phyloP scores from a whole-genome alignment of 2,113 vertebrate species.

The Trichechus manatus region DNA sequence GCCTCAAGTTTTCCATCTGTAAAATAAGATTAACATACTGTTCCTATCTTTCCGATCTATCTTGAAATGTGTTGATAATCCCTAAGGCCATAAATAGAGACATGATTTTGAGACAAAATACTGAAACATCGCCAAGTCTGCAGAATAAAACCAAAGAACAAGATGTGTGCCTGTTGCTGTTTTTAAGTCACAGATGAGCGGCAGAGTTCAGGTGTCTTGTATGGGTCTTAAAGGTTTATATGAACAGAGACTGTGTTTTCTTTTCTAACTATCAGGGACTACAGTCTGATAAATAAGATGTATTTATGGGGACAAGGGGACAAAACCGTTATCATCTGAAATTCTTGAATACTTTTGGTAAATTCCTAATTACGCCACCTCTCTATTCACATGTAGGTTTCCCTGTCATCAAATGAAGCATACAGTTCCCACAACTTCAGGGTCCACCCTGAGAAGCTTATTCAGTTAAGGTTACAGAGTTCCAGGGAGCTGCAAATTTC shows the following conservation, averaged over 20 bases:
- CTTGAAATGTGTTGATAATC: neutral
- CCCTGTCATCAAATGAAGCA: neutral
- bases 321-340: neutral
- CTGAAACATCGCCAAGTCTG: neutral
- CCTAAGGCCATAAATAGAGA: neutral
- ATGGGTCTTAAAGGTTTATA: neutral
- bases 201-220: neutral
- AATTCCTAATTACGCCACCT: fast-evolving
- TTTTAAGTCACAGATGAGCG: neutral
- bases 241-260: neutral
- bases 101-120: neutral
- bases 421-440: neutral
- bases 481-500: conserved; percentile 6
- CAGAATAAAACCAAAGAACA: conserved; percentile 24
- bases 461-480: neutral
- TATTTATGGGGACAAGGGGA: neutral
- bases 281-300: neutral
- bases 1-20: neutral
- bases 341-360: neutral
- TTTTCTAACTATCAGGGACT: neutral
- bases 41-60: neutral
- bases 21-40: neutral
- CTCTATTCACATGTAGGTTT: neutral
- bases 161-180: neutral
- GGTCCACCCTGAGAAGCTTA: neutral